phyloP scores from a whole-genome alignment of 2,797 vertebrate genomes.

The Urocyon cinereoargenteus region DNA sequence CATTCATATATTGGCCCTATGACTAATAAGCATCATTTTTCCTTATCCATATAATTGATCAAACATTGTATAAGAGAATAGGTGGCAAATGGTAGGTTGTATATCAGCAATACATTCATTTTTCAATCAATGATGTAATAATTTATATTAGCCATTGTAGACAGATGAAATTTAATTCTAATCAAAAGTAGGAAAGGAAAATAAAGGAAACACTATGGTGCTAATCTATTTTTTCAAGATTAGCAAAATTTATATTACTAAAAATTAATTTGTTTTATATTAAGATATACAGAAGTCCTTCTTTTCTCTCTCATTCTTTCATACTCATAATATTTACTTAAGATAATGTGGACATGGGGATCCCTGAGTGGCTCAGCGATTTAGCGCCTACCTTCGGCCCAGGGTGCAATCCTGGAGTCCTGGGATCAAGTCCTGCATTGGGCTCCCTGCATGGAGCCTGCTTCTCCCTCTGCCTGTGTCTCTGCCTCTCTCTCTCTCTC shows the following conservation, averaged over 20 bases:
- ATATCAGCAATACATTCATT: not conserved
- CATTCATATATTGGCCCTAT: not conserved
- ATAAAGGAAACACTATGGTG: not conserved
- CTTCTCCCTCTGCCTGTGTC: too few species aligned
- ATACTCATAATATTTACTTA: slow-evolving; percentile 9
- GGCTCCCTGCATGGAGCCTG: too few species aligned
- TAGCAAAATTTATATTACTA: not conserved
- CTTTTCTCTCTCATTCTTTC: slow-evolving; percentile 2
- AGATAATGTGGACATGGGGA: not conserved
- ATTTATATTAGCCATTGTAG: not conserved
- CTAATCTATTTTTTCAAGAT: slow-evolving; percentile 15
- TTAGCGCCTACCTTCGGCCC: too few species aligned
- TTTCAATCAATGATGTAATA: not conserved
- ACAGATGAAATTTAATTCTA: not conserved
- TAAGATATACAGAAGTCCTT: slow-evolving; percentile 33
- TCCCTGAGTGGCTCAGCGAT: too few species aligned
- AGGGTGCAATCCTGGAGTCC: too few species aligned
- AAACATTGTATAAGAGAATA: not conserved
- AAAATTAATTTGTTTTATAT: not conserved
- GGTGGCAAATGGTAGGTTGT: not conserved
- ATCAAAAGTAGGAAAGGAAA: not conserved
- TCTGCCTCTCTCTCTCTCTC: too few species aligned
- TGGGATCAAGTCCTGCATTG: too few species aligned
- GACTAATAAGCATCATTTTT: not conserved
- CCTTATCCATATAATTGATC: not conserved